These are phyloP conservation scores for Perodicticus potto DNA, from an alignment of 2,797 vertebrate species.

Conservation along the genomic window DNA sequence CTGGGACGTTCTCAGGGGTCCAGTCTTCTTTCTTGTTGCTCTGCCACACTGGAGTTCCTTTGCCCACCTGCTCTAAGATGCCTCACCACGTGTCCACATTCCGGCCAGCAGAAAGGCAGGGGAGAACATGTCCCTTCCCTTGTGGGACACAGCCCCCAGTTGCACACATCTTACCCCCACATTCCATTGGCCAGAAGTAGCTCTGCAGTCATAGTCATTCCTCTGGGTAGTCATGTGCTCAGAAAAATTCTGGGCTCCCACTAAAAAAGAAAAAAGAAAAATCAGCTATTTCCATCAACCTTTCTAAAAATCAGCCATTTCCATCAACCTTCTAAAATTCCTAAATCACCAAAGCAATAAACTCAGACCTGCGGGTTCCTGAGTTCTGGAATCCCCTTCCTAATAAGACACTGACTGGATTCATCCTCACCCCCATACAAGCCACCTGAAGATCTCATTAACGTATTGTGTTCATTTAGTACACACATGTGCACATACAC, in stretches of 20 bases:
- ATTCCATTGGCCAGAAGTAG: neutral
- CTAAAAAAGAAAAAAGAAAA: neutral
- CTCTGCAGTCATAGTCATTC: neutral
- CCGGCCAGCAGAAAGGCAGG: neutral
- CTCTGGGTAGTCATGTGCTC: neutral
- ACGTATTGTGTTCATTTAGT: neutral
- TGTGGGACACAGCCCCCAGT: neutral
- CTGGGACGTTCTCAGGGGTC: neutral
- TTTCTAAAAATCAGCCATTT: slow-evolving; percentile 20
- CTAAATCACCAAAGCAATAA: neutral
- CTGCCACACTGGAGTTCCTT: neutral
- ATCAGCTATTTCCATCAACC: neutral
- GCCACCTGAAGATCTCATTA: neutral
- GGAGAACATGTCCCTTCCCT: neutral
- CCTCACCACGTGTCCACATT: neutral
- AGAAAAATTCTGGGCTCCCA: neutral
- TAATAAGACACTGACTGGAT: neutral
- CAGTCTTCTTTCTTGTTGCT: neutral
- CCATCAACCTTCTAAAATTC: neutral
- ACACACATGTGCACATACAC: neutral
- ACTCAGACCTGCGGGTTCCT: neutral
- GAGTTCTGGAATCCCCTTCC: neutral
- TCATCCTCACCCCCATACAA: neutral
- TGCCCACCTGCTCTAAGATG: neutral
- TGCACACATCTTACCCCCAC: neutral